Base-by-base conservation (phyloP, 2,113 vertebrate genomes). In the Proterorhinus semilunaris region DNA sequence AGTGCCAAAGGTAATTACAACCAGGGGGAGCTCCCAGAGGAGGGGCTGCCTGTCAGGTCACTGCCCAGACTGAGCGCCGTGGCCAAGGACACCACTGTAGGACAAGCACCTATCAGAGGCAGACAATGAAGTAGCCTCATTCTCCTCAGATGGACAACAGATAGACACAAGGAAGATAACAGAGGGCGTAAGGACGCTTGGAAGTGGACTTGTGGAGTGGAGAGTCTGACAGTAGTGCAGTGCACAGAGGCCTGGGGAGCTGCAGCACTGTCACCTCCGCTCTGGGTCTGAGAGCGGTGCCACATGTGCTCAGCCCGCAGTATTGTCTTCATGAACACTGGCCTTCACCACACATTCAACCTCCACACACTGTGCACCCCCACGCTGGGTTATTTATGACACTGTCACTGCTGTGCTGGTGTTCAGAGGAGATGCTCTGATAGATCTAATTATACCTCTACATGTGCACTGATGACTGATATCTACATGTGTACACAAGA, bases 1-100 rank as follows among this genome's bases (percentile, higher is more conserved):
- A 83, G 82, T 93, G 92, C 88, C 91, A 91, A 68, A 83, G 89
- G 82, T 92, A 91, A 93, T 93, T 90, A 92, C 83, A 86, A 79
- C 82, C 85, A 76, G 81, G 49, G 62, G 72, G 68, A 89, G 83
- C 75, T 85, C 87, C 84, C 86, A 74, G 76, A 82, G 88, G 79
- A 85, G 70, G 58, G 85, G 74, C 76, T 65, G 63, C 10, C 72
- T 83, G 85, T 80, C 86, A 88, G 85, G 82, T 85, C 82, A 85
- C 77, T 83, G 84, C 82, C 83, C 83, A 71, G 66, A 69, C 75
- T 88, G 79, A 61, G 72, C 85, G 83, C 72, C 79, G 84, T 78
- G 88, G 74, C 81, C 81, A 72, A 74, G 83, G 85, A 87, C 77
- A 83, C 43, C 75, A 72, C 72, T 73, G 68, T 75, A 69, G 69